These are phyloP conservation scores for Mus spicilegus DNA, from an alignment of 2,113 vertebrate species.

Conservation along the genomic window DNA sequence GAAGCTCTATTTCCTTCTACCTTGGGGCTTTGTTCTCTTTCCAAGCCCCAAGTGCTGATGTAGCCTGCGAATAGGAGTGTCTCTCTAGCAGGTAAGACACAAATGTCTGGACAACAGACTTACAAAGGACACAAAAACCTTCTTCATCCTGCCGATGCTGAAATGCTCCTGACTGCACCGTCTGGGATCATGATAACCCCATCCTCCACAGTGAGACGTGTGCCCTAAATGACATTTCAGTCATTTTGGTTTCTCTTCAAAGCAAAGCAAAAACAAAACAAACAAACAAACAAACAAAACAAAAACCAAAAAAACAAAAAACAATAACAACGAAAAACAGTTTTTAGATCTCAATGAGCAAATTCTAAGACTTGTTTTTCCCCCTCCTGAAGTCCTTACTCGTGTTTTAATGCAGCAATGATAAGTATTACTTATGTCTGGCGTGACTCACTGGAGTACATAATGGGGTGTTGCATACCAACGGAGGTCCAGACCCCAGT, in stretches of 20 bases:
- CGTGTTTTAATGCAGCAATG: background rate
- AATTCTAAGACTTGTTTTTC: background rate
- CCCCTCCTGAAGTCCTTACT: background rate
- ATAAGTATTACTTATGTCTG: background rate
- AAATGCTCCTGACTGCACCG: background rate
- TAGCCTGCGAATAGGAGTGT: background rate
- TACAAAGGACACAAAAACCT: background rate
- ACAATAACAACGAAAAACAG: background rate
- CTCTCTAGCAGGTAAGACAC: background rate
- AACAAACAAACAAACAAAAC: background rate
- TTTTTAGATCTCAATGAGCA: background rate
- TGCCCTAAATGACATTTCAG: background rate
- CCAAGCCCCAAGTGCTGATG: background rate
- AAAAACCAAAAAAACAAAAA: background rate
- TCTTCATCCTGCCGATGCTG: conserved; percentile 33
- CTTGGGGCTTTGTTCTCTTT: background rate
- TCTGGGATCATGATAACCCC: background rate
- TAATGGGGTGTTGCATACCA: background rate
- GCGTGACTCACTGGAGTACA: background rate
- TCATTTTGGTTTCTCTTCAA: background rate
- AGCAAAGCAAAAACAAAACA: background rate
- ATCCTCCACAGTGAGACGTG: background rate
- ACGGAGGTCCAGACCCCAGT: background rate
- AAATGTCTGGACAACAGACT: conserved; percentile 28
- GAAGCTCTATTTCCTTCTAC: background rate